phyloP scores from a whole-genome alignment of 2,888 invertebrate genomes.

The Mystacides longicornis region DNA sequence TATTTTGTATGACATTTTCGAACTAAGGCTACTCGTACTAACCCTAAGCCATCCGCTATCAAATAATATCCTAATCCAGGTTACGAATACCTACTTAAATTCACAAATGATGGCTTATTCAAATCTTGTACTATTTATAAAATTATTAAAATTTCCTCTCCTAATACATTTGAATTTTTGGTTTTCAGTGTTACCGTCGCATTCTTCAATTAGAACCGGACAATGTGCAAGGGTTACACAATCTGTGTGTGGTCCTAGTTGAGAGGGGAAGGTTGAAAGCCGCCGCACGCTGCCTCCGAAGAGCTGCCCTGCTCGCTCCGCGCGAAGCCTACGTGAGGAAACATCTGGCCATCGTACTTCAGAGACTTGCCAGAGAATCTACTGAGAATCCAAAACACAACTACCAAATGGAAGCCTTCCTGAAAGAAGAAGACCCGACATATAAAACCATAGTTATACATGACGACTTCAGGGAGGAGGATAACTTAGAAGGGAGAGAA shows the following conservation, averaged over 20 bases:
- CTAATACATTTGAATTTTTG: not conserved
- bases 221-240: slow-evolving; percentile 91
- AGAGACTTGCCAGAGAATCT: slow-evolving; percentile 41
- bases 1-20: no score
- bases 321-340: slow-evolving; percentile 85
- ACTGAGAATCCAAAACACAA: slow-evolving; percentile 16
- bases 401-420: slow-evolving; percentile 23
- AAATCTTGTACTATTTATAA: not conserved
- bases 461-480: slow-evolving; percentile 27
- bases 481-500: slow-evolving; percentile 25
- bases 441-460: slow-evolving; percentile 25
- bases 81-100: no score
- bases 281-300: slow-evolving; percentile 78
- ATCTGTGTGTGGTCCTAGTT: slow-evolving; percentile 92
- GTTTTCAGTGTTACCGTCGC: slow-evolving; percentile 75
- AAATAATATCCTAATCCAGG: no score
- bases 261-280: slow-evolving; percentile 80
- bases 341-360: slow-evolving; percentile 83
- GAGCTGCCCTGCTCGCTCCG: slow-evolving; percentile 77
- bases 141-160: not conserved
- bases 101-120: not conserved
- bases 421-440: slow-evolving; percentile 23
- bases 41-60: no score
- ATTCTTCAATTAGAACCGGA: slow-evolving; percentile 82
- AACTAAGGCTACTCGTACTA: no score